Conservation (phyloP, 2,888 invertebrate genomes). For the Heliconius erato region DNA sequence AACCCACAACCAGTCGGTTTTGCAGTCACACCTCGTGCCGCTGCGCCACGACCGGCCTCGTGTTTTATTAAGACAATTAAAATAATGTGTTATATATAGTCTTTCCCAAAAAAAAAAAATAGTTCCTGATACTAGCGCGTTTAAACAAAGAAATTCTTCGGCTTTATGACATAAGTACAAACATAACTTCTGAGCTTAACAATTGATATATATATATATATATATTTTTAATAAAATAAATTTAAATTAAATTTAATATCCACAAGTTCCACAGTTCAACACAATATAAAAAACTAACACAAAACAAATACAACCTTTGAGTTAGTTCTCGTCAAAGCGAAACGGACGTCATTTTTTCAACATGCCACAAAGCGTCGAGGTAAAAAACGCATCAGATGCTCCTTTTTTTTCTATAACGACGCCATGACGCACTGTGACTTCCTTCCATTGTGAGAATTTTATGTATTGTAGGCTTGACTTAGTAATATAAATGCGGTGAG, state of each 20-base stretch:
- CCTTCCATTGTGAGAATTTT: constrained; percentile 81
- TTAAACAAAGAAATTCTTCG: too few relatives aligned
- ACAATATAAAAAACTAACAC: background rate
- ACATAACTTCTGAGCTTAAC: too few relatives aligned
- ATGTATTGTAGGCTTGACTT: constrained; percentile 44
- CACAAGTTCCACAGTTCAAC: background rate
- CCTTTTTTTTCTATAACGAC: constrained; percentile 62
- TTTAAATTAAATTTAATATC: background rate
- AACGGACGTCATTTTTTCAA: constrained; percentile 58
- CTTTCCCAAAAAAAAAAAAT: too few relatives aligned
- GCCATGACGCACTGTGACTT: constrained; percentile 82
- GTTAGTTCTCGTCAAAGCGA: constrained; percentile 33
- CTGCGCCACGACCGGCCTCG: too few relatives aligned
- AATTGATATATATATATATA: background rate
- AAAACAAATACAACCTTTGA: constrained; percentile 5
- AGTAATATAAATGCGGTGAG: constrained; percentile 32
- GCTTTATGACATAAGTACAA: too few relatives aligned
- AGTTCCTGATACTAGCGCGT: too few relatives aligned
- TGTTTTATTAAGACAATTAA: too few relatives aligned
- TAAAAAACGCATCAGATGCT: constrained; percentile 61
- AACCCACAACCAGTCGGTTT: too few relatives aligned
- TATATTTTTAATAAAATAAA: background rate
- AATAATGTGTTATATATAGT: too few relatives aligned
- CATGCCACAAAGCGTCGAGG: constrained; percentile 55
- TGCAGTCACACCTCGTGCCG: too few relatives aligned